These are phyloP conservation scores for Suricata suricatta DNA, from an alignment of 2,113 vertebrate genomes.

Conservation along the genomic window DNA sequence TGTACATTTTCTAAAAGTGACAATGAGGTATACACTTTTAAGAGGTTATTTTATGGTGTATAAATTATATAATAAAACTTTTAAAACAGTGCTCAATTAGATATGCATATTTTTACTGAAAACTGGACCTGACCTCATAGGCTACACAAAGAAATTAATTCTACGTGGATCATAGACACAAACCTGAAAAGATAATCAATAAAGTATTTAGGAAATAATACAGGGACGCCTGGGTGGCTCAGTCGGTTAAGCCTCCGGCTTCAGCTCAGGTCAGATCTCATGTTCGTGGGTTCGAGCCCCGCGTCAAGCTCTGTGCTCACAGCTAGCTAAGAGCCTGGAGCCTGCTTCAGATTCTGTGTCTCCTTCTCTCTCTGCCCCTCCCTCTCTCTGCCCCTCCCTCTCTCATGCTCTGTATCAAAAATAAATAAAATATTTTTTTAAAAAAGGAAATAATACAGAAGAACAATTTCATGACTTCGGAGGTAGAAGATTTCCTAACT, in stretches of 20 bases:
- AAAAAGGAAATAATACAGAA: not conserved
- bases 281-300: too few relatives aligned
- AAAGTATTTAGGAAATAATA: not conserved
- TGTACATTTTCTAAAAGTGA: not conserved
- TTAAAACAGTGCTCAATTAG: not conserved
- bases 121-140: not conserved
- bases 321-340: too few relatives aligned
- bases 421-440: not conserved
- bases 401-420: too few relatives aligned
- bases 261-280: too few relatives aligned
- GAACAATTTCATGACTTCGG: not conserved
- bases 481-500: not conserved
- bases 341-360: too few relatives aligned
- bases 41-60: not conserved
- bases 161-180: not conserved
- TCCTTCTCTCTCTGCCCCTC: too few relatives aligned
- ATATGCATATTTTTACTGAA: not conserved
- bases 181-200: not conserved
- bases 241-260: too few relatives aligned
- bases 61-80: constrained; percentile 18
- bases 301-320: too few relatives aligned
- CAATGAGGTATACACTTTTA: not conserved
- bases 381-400: too few relatives aligned
- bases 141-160: not conserved
- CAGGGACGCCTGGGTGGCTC: too few relatives aligned